Base-by-base conservation (phyloP, 2,113 vertebrate species). In the Cyrtonyx montezumae region DNA sequence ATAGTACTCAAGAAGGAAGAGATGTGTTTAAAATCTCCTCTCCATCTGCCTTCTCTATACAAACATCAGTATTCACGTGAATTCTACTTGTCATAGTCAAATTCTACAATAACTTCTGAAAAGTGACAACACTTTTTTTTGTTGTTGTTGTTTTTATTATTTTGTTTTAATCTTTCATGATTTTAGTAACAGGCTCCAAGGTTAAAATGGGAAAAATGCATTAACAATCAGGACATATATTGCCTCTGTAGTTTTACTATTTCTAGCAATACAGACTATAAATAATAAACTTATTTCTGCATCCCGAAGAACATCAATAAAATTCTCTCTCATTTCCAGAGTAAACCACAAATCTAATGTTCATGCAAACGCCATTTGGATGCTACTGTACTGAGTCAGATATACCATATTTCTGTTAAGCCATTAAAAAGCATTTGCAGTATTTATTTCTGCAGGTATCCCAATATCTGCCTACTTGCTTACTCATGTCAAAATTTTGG, bases 371-470 rank as follows among this genome's bases (percentile, higher is more conserved):
- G 34, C 79, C 71, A 61, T 36, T 40, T 80, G 81, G 79, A 78
- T 79, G 53, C 59, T 66, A 69, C 59, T 84, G 69, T 25, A 73
- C 2, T 25, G 25, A 91, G 65, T 36, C 63, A 85, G 76, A 71
- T 92, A 83, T 6, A 70, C 42, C 51, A 9, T 56, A 93, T 92
- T 91, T 83, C 92, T 61, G 37, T 79, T 2, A 30, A 56, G 68
- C 79, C 83, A 91, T 88, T 95, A 90, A 88, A 94, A 91, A 67
- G 34, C 40, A 4, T 90, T 88, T 93, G 67, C 37, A 42, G 56
- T 49, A 86, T 91, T 89, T 87, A 91, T 93, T 91, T 68, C 89
- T 88, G 28, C 80, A 86, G 84, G 53, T 67, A 93, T 30, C 69
- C 77, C 87, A 67, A n/a, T 53, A 65, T 16, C 28, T 65, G 32